Evolutionary conservation across 2,888 invertebrate species (phyloP).

Genomic region (Aphrophora alni): DNA sequence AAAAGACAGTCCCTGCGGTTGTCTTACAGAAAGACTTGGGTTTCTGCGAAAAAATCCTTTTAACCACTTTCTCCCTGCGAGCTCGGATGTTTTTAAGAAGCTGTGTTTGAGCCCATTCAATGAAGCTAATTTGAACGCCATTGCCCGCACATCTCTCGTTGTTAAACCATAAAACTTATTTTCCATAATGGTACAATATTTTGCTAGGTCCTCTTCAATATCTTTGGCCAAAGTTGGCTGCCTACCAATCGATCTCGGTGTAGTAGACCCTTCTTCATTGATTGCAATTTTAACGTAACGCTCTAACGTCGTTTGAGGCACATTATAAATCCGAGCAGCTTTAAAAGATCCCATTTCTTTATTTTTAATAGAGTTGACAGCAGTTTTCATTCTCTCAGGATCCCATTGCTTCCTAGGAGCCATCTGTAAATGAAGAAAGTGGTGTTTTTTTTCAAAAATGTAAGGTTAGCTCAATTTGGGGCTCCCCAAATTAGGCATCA

Average conservation of each 20-base stretch:
- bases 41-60: constrained; percentile 34
- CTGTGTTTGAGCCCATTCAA: neutral
- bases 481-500: neutral
- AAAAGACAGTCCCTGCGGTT: constrained; percentile 39
- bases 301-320: constrained; percentile 20
- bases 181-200: constrained; percentile 35
- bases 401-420: constrained; percentile 25
- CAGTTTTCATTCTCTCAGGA: constrained; percentile 17
- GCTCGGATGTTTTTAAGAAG: neutral
- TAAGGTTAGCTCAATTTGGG: neutral
- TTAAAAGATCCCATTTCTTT: constrained; percentile 26
- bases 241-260: constrained; percentile 15
- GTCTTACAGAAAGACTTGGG: constrained; percentile 31
- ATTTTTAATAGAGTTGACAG: constrained; percentile 25
- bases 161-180: no score
- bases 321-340: constrained; percentile 22
- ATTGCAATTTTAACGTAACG: constrained; percentile 17
- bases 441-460: neutral
- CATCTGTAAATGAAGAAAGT: constrained; percentile 14
- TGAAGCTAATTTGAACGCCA: constrained; percentile 10
- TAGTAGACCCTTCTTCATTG: constrained; percentile 12
- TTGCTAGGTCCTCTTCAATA: constrained; percentile 23
- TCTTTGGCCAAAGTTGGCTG: constrained; percentile 23
- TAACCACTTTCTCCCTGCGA: constrained; percentile 26
- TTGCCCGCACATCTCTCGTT: constrained; percentile 20